phyloP scores from a whole-genome alignment of 2,113 vertebrate species.

The Cryptomyrus ogoouensis region DNA sequence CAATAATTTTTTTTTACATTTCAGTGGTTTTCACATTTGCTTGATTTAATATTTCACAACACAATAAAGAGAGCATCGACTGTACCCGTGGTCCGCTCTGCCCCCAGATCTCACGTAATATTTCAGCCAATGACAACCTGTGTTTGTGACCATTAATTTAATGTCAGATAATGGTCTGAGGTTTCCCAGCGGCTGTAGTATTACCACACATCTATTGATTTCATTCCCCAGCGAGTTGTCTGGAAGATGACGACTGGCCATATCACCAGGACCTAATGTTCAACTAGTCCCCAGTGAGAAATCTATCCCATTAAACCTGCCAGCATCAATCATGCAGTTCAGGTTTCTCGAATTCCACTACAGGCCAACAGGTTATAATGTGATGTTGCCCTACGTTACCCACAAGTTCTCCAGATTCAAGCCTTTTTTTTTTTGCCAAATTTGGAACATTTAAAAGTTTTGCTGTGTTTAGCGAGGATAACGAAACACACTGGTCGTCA shows the following conservation, averaged over 20 bases:
- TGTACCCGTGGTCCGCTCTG: not conserved
- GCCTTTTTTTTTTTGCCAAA: not conserved
- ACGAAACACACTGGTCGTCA: not conserved
- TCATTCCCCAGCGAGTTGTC: not conserved
- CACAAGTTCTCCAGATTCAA: not conserved
- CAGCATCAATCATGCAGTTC: not conserved
- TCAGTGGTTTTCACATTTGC: not conserved
- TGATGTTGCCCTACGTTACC: not conserved
- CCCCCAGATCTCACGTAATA: not conserved
- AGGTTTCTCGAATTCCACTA: not conserved
- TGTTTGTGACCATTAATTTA: conserved; percentile 7
- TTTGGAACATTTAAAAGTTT: not conserved
- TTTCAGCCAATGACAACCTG: not conserved
- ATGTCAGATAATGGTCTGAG: not conserved
- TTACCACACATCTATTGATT: not conserved
- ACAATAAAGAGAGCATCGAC: not conserved
- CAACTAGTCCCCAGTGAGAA: not conserved
- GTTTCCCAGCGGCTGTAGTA: not conserved
- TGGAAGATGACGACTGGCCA: not conserved
- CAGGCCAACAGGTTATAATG: not conserved
- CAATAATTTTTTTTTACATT: not conserved
- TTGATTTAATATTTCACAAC: not conserved
- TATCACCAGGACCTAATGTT: not conserved
- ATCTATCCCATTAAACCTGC: not conserved
- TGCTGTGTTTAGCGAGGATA: not conserved